Evolutionary conservation across 1,140 invertebrate species (phyloP), one percentile per base, ranked within the genome.

Genomic region (Nylanderia fulva): DNA sequence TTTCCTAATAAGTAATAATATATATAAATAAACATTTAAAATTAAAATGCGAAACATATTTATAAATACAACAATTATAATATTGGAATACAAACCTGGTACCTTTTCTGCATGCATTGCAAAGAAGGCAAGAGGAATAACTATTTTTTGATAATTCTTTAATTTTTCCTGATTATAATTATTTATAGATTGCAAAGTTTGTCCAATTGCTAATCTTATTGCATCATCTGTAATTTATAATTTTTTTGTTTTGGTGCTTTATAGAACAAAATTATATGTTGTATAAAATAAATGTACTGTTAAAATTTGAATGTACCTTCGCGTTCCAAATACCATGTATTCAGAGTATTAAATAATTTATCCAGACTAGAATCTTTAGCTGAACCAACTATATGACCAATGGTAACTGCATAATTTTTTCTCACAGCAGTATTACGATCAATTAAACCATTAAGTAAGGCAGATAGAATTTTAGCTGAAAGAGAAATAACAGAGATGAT

Each of bases 301-400:
- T 74, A 42, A 0, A 83, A n/a, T 58, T 27, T 9, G 2, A 29
- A 45, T n/a, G 27, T 91, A 95, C 95, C 96, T 95, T 97, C 96
- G 92, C 96, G 95, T 90, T 97, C 96, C 90, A 97, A 96, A 92
- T 98, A 99, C 95, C 98, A 97, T 21, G 95, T 96, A 85, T 97
- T 96, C 63, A 99, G 95, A 92, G 97, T 98, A 85, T 96, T 95
- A 91, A 99, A 97, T 13, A 99, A 93, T 91, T 98, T 99, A 87
- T 98, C 97, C 63, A 98, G 95, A 90, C 97, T 98, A 87, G 97
- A 97, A 79, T 97, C 96, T 95, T 99, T 99, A n/a, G 98, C 98
- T 84, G 96, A 96, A 74, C 97, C 96, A 4, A 98, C 96, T n/a
- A 99, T 94, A 91, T 99, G 97, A 0, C 98, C 98, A 71, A 99